These are phyloP conservation scores for Lithodes maja DNA, from an alignment of 2,888 invertebrate genomes.

Conservation along the genomic window DNA sequence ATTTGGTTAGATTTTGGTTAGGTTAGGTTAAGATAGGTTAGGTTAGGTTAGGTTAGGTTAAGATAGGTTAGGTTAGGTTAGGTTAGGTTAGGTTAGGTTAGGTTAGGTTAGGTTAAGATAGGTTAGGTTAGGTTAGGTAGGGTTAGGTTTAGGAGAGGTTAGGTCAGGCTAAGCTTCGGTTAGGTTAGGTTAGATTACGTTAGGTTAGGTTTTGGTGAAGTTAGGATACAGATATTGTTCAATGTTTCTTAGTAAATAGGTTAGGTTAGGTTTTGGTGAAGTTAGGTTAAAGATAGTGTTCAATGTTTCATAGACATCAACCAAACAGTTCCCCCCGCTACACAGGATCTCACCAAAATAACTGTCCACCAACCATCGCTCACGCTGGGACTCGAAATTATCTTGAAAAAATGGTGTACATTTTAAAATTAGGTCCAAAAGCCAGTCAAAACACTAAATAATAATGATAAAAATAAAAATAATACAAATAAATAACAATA, in stretches of 20 bases:
- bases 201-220: neutral
- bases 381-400: too few species aligned
- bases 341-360: too few species aligned
- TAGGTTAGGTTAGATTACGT: neutral
- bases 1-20: neutral
- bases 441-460: neutral
- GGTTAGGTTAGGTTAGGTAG: neutral
- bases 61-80: conserved; percentile 12
- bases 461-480: neutral
- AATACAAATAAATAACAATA: neutral
- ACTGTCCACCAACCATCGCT: too few species aligned
- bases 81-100: neutral
- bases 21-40: neutral
- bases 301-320: too few species aligned
- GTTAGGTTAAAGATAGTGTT: too few species aligned
- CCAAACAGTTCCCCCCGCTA: too few species aligned
- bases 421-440: too few species aligned
- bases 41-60: neutral
- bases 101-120: neutral
- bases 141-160: neutral
- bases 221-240: neutral
- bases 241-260: too few species aligned
- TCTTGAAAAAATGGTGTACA: too few species aligned
- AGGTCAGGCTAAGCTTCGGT: neutral
- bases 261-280: too few species aligned